phyloP scores from a whole-genome alignment of 2,888 invertebrate species.

The Syrista parreyssii region DNA sequence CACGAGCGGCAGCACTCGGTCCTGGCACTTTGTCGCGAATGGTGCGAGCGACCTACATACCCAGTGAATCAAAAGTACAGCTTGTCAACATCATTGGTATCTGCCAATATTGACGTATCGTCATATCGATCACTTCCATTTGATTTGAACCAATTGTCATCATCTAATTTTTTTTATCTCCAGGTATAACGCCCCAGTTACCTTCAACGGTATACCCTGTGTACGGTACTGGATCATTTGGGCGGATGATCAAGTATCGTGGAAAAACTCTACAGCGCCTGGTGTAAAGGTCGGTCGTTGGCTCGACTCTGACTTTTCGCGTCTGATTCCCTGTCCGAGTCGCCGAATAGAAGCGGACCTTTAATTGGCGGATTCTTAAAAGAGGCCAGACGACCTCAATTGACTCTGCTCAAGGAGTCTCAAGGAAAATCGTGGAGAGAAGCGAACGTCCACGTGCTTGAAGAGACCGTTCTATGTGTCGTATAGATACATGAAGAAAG shows the following conservation, averaged over 20 bases:
- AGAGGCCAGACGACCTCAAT: neutral
- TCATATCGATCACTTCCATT: neutral
- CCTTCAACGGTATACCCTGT: too few species aligned
- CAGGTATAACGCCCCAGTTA: too few species aligned
- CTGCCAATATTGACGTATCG: neutral
- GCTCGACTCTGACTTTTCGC: neutral
- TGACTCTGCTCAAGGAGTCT: neutral
- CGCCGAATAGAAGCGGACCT: neutral
- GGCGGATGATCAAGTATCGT: neutral
- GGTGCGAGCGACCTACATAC: conserved; percentile 39
- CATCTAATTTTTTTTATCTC: too few species aligned
- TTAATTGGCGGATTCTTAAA: neutral
- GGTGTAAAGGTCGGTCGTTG: neutral
- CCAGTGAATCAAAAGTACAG: conserved; percentile 32
- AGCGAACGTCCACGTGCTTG: neutral
- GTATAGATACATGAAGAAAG: neutral
- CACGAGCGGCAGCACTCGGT: neutral
- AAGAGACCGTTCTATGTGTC: neutral
- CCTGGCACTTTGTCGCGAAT: conserved; percentile 12
- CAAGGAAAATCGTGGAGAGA: neutral
- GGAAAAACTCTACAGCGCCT: neutral
- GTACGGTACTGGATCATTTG: neutral
- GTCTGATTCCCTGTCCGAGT: neutral
- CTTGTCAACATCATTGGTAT: neutral
- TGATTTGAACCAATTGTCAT: neutral